Evolutionary conservation across 2,888 invertebrate species (phyloP).

Genomic region (Calameuta filiformis): DNA sequence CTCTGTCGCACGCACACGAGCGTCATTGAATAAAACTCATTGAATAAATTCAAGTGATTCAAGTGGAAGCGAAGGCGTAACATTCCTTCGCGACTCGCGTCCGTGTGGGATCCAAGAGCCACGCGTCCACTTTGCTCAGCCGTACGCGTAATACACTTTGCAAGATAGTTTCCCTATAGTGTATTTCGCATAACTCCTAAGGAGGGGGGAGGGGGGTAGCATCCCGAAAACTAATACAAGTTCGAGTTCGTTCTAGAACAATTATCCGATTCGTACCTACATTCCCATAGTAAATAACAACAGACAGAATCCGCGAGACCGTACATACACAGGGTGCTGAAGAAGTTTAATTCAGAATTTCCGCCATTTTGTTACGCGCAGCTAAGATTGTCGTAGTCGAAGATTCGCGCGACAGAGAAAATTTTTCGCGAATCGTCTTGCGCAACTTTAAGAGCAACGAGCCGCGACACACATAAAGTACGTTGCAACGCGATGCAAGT

Average conservation of each 20-base stretch:
- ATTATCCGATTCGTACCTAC: background rate
- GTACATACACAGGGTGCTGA: too few relatives aligned
- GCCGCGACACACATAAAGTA: background rate
- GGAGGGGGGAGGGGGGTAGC: background rate
- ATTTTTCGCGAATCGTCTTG: background rate
- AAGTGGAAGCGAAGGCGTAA: constrained; percentile 35
- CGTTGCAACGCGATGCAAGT: background rate
- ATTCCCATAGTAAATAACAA: too few relatives aligned
- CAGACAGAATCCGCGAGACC: too few relatives aligned
- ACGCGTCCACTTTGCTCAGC: background rate
- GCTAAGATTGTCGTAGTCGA: background rate
- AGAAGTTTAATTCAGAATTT: too few relatives aligned
- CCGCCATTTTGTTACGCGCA: background rate
- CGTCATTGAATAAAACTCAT: constrained; percentile 4
- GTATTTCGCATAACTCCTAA: background rate
- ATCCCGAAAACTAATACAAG: background rate
- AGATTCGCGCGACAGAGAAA: background rate
- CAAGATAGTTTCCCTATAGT: background rate
- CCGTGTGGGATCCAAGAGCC: background rate
- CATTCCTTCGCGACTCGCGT: constrained; percentile 29
- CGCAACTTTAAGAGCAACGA: background rate
- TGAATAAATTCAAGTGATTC: constrained; percentile 34
- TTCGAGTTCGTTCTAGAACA: background rate
- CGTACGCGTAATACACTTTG: background rate
- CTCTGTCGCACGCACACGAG: background rate